Evolutionary conservation across 2,113 vertebrate species (phyloP).

Genomic region (Salvelinus namaycush): DNA sequence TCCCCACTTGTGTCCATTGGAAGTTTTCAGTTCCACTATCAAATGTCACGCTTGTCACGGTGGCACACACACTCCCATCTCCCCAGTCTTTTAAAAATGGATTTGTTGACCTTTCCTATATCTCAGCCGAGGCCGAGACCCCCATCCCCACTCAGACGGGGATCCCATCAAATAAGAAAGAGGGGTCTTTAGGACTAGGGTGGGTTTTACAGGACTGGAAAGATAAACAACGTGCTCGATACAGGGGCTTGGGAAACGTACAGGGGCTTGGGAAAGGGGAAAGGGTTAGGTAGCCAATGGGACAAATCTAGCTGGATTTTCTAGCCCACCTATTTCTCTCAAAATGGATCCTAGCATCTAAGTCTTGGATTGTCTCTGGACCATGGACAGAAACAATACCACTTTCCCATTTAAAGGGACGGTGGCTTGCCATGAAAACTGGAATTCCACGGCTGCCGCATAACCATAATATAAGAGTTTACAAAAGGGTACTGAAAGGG

Average conservation of each 20-base stretch:
- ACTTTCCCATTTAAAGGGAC: constrained; percentile 60
- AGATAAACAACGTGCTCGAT: too few species aligned
- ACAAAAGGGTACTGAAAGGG: constrained; percentile 55
- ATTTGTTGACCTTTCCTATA: constrained; percentile 76
- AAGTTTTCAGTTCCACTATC: constrained; percentile 46
- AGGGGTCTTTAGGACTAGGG: constrained; percentile 68
- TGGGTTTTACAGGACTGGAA: neutral
- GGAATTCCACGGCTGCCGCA: constrained; percentile 34
- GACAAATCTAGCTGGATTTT: neutral
- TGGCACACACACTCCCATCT: neutral
- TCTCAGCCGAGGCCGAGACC: constrained; percentile 65
- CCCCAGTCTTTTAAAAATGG: constrained; percentile 16
- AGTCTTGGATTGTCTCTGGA: too few species aligned
- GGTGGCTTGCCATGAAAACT: constrained; percentile 18
- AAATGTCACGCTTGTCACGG: constrained; percentile 28
- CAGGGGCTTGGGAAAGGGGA: too few species aligned
- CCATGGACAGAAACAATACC: constrained; percentile 39
- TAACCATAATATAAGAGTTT: constrained; percentile 37
- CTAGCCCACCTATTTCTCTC: neutral
- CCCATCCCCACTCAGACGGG: constrained; percentile 63
- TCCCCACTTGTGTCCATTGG: constrained; percentile 41
- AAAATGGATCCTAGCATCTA: too few species aligned
- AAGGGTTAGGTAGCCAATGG: too few species aligned
- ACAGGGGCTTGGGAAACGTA: too few species aligned
- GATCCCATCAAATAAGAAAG: constrained; percentile 71